Percentiles rank a stretch among this genome's conserved stretches.
These are phyloP conservation scores for Agrochola macilenta DNA, from an alignment of 2,888 invertebrate species.

Conservation along the genomic window DNA sequence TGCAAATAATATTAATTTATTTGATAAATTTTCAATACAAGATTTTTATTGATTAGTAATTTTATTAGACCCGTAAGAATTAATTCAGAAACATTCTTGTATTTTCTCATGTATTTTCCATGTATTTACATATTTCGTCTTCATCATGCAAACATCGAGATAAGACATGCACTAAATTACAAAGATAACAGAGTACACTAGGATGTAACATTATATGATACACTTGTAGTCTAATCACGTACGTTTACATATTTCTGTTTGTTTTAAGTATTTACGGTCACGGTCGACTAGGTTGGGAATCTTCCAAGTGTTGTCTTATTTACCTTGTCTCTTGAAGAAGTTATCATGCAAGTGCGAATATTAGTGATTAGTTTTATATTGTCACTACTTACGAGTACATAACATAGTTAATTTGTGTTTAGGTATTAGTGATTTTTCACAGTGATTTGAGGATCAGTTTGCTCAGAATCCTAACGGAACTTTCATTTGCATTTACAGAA, in stretches of 20 bases:
- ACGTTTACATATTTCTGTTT: slow-evolving; percentile 14
- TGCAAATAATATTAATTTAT: not conserved
- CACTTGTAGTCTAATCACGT: slow-evolving; percentile 27
- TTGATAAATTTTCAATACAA: not conserved
- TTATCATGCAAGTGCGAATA: slow-evolving; percentile 5
- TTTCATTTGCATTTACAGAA: too few relatives aligned
- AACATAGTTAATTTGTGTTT: not conserved
- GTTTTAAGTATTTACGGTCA: slow-evolving; percentile 40
- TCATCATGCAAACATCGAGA: slow-evolving; percentile 9
- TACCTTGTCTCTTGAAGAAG: slow-evolving; percentile 18
- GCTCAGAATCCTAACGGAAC: too few relatives aligned
- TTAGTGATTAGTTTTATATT: not conserved
- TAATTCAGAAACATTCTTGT: not conserved
- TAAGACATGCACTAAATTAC: slow-evolving; percentile 8
- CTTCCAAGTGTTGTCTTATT: not conserved
- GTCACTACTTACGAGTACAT: too few relatives aligned
- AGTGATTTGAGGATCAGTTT: too few relatives aligned
- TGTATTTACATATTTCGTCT: not conserved
- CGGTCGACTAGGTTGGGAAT: slow-evolving; percentile 24
- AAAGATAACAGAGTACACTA: not conserved
- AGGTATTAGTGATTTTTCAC: too few relatives aligned
- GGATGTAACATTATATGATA: slow-evolving; percentile 20
- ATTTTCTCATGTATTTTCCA: not conserved
- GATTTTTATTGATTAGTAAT: not conserved
- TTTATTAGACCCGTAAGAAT: not conserved